These are phyloP conservation scores for Sarcophaga peregrina DNA, from an alignment of 1,140 invertebrate genomes.

Conservation along the genomic window DNA sequence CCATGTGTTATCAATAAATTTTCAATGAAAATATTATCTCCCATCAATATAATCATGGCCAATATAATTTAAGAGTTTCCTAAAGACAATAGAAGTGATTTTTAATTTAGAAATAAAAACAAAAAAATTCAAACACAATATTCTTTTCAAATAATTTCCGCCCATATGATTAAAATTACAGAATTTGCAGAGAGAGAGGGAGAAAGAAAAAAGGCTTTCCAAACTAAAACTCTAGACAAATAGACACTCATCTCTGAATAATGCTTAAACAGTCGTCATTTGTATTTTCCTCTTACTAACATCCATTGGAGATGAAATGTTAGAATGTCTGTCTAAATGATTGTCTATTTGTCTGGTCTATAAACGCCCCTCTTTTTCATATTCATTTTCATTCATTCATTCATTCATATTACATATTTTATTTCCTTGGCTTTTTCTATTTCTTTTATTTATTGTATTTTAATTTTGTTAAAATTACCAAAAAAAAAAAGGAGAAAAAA, in stretches of 20 bases:
- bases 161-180: background rate
- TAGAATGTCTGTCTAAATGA: slow-evolving; percentile 41
- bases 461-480: background rate
- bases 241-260: background rate
- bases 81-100: too few relatives aligned
- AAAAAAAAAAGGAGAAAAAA: too few relatives aligned
- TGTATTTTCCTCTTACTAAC: background rate
- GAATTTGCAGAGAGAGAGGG: background rate
- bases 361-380: background rate
- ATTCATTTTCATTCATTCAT: background rate
- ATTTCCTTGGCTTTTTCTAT: background rate
- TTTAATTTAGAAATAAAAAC: too few relatives aligned
- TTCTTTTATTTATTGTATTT: background rate
- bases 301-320: slow-evolving; percentile 22
- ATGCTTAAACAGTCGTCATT: background rate
- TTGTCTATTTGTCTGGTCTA: slow-evolving; percentile 20
- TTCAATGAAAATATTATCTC: too few relatives aligned
- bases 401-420: background rate
- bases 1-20: too few relatives aligned
- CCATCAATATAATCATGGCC: too few relatives aligned
- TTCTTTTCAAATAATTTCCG: background rate
- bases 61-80: too few relatives aligned
- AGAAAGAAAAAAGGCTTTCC: too few relatives aligned
- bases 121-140: too few relatives aligned
- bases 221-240: too few relatives aligned